Percentiles rank a stretch among this genome's conserved stretches.
Conservation (phyloP, 2,888 invertebrate genomes). For the Keiferia lycopersicella region DNA sequence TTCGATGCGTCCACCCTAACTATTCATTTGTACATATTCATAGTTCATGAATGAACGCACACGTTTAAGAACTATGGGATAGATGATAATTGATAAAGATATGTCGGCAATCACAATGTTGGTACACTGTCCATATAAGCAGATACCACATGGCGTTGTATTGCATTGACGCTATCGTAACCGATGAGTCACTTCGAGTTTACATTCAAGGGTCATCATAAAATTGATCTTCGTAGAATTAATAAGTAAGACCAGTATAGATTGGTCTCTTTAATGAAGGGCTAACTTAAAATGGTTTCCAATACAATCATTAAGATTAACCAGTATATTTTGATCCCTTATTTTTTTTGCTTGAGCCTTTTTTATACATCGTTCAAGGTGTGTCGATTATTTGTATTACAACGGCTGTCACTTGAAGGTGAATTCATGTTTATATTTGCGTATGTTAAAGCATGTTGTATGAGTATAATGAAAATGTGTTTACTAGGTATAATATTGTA, state of each 20-base stretch:
- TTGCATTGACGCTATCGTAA: not conserved
- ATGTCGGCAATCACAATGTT: not conserved
- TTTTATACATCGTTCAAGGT: not conserved
- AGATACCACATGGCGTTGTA: not conserved
- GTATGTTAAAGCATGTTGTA: not conserved
- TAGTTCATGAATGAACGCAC: too few species aligned
- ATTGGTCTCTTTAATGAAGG: too few species aligned
- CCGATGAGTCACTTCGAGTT: not conserved
- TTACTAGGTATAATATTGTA: too few species aligned
- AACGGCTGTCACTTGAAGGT: not conserved
- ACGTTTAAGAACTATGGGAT: too few species aligned
- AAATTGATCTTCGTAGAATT: not conserved
- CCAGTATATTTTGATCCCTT: not conserved
- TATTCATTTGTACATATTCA: too few species aligned
- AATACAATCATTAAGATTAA: too few species aligned
- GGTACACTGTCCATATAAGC: not conserved
- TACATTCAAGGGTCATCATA: too few species aligned
- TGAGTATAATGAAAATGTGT: not conserved
- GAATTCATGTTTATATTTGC: not conserved
- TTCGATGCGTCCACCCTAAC: too few species aligned
- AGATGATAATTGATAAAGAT: too few species aligned
- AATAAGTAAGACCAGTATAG: too few species aligned
- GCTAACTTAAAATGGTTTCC: too few species aligned
- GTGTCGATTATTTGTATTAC: not conserved
- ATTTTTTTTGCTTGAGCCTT: not conserved